Evolutionary conservation across 1,140 invertebrate genomes (phyloP).

Genomic region (Halictus rubicundus): DNA sequence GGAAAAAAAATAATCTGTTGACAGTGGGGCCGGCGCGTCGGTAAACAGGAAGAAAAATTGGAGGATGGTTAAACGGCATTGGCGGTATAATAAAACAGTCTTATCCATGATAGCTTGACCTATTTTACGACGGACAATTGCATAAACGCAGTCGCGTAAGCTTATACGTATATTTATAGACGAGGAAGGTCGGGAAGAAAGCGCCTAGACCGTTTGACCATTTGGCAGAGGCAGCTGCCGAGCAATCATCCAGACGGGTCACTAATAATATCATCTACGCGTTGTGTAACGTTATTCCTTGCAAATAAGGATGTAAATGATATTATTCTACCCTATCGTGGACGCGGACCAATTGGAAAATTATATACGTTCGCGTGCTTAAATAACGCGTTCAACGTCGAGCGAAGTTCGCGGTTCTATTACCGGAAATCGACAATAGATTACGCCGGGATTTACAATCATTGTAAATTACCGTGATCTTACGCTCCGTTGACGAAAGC

Average conservation of each 20-base stretch:
- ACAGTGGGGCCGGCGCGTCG: background rate
- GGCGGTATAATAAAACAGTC: constrained; percentile 43
- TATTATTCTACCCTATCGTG: background rate
- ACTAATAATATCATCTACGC: constrained; percentile 62
- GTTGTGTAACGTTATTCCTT: constrained; percentile 56
- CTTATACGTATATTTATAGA: constrained; percentile 62
- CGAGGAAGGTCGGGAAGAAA: constrained; percentile 65
- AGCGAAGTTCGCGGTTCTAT: background rate
- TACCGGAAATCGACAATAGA: constrained; percentile 9
- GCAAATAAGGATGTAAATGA: constrained; percentile 31
- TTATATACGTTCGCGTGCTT: background rate
- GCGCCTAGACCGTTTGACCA: constrained; percentile 66
- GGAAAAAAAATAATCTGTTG: constrained; percentile 36
- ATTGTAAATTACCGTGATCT: background rate
- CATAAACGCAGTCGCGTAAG: constrained; percentile 64
- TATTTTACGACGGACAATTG: constrained; percentile 63
- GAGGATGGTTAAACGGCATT: constrained; percentile 42
- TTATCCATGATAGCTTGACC: constrained; percentile 54
- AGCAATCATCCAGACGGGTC: constrained; percentile 62
- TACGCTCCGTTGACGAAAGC: background rate
- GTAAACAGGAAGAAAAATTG: constrained; percentile 49
- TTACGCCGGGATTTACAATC: background rate
- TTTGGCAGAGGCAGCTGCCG: constrained; percentile 65
- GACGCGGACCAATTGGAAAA: background rate
- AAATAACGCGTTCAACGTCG: background rate